Base-by-base conservation (phyloP, 1,140 invertebrate genomes). In the Drosophila bocqueti region DNA sequence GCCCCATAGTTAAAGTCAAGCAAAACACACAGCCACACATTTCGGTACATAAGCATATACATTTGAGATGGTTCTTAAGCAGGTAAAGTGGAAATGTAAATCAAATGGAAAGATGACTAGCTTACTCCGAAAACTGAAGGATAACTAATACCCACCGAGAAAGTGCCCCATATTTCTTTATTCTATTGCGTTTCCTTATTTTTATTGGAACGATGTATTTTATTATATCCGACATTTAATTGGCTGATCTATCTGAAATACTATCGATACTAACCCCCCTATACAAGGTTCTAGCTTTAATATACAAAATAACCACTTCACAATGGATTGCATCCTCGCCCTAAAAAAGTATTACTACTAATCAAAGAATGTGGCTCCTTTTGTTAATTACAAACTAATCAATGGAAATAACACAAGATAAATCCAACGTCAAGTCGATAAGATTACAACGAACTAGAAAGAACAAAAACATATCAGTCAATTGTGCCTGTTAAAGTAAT, bases 341-440 rank as follows among this genome's bases (percentile, higher is more conserved):
- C 5, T 36, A 36, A 24, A 6, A 40, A n/a, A 2, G 11, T 18
- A 60, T 42, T 42, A 49, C 24, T 24, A 29, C 26, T 64, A 66
- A 85, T 24, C 57, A 10, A 40, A 59, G 21, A 63, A 45, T 43
- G 65, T 68, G 85, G 85, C 85, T 89, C 85, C 85, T 89, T 90
- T 90, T 89, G 85, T 89, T 79, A 83, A 90, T 89, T 89, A 90
- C 85, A 89, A 89, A 89, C 85, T 90, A 90, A 89, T 61, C 66
- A 72, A 69, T 21, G 45, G 58, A 78, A 58, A 10, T 31, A 73
- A 69, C 40, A 40, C 49, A 59, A n/a, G 13, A 49, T 26, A 36
- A 57, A 40, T 31, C 36, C 24, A 16, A 29, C 26, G 49, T 50
- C 9, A 36, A 40, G 26, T 26, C 36, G 34, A 47, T 43, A 2